Percentiles rank a stretch among this genome's conserved stretches.
These are phyloP conservation scores for Ptilodon capucinus DNA, from an alignment of 2,888 invertebrate genomes.

Conservation along the genomic window DNA sequence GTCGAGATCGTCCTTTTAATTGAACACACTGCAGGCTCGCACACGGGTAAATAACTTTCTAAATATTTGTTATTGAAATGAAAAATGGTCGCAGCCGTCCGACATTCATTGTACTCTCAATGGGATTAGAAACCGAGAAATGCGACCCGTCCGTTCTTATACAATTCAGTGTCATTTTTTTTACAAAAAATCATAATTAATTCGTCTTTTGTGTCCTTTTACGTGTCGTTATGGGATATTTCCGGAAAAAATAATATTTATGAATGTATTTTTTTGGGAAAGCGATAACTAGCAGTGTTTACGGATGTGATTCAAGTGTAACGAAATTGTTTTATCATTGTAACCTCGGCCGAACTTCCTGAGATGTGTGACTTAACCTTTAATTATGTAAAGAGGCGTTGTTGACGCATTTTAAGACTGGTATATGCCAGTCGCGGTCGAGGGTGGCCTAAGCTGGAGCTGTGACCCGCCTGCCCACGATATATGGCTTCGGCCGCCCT, in stretches of 20 bases:
- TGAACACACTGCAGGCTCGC: slow-evolving; percentile 62
- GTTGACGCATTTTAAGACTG: slow-evolving; percentile 46
- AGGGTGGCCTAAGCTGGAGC: slow-evolving; percentile 55
- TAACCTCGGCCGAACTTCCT: slow-evolving; percentile 11
- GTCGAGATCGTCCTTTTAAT: slow-evolving; percentile 65
- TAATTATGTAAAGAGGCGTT: slow-evolving; percentile 51
- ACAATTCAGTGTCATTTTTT: slow-evolving; percentile 54
- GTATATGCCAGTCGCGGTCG: slow-evolving; percentile 59
- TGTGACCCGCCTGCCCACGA: slow-evolving; percentile 54
- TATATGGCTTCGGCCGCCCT: slow-evolving; percentile 65
- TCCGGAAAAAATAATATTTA: slow-evolving; percentile 38
- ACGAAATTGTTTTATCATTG: background rate
- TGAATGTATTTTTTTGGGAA: background rate
- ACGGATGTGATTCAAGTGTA: background rate
- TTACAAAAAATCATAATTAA: slow-evolving; percentile 61
- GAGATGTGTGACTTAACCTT: slow-evolving; percentile 41
- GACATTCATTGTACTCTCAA: slow-evolving; percentile 67
- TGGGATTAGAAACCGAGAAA: slow-evolving; percentile 77
- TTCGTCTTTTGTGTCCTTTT: slow-evolving; percentile 47
- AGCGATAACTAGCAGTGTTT: background rate
- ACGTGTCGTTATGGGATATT: slow-evolving; percentile 52
- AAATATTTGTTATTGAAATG: slow-evolving; percentile 80
- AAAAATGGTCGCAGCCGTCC: slow-evolving; percentile 70
- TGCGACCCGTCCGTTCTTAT: slow-evolving; percentile 63
- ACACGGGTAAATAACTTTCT: slow-evolving; percentile 78